These are phyloP conservation scores for Ladona fulva DNA, from an alignment of 1,140 invertebrate species.

Conservation along the genomic window DNA sequence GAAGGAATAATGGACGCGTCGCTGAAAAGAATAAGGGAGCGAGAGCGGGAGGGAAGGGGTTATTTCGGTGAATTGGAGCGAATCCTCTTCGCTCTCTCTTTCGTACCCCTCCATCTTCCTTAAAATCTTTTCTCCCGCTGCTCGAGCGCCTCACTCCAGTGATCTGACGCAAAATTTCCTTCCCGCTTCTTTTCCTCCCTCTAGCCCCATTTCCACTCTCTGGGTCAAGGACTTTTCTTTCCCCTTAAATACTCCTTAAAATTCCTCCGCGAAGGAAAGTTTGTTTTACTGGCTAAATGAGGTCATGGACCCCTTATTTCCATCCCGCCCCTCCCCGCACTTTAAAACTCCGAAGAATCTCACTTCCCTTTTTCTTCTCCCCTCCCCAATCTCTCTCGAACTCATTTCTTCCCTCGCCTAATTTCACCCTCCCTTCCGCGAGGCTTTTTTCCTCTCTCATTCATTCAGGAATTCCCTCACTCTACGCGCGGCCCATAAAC, in stretches of 20 bases:
- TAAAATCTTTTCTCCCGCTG: background rate
- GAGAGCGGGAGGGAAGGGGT: no score
- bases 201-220: background rate
- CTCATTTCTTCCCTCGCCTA: background rate
- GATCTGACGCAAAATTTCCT: background rate
- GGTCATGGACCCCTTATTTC: background rate
- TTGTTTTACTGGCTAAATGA: conserved; percentile 7
- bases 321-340: background rate
- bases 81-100: background rate
- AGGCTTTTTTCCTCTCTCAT: background rate
- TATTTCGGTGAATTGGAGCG: no score
- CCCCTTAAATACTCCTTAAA: background rate
- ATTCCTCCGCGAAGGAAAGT: background rate
- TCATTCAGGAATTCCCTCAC: background rate
- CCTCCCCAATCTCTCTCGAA: background rate
- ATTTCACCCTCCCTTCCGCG: background rate
- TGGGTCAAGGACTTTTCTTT: conserved; percentile 9
- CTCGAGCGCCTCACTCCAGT: no score
- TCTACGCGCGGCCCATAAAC: no score
- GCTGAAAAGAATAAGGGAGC: no score
- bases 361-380: background rate
- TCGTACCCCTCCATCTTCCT: background rate
- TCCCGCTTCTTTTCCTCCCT: background rate
- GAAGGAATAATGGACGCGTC: no score
- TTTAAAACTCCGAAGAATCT: background rate